Percentiles rank a stretch among this genome's conserved stretches.
Evolutionary conservation across 2,797 vertebrate species (phyloP).

Genomic region (Crenichthys baileyi): DNA sequence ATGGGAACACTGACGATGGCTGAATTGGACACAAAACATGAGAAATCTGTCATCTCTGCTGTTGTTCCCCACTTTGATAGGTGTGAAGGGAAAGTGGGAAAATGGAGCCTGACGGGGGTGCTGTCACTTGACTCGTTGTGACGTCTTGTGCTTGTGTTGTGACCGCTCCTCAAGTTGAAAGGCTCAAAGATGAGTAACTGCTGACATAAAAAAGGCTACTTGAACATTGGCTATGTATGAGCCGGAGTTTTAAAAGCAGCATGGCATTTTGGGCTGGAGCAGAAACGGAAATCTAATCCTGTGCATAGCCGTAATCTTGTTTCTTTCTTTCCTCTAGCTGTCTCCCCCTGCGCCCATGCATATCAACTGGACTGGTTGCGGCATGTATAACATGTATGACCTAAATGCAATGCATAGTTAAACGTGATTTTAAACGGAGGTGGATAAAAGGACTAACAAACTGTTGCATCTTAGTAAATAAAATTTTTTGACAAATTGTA

Average conservation of each 20-base stretch:
- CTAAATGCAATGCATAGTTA: slow-evolving; percentile 45
- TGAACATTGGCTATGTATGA: slow-evolving; percentile 72
- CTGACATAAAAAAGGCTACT: slow-evolving; percentile 67
- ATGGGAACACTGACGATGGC: slow-evolving; percentile 46
- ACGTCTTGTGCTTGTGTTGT: slow-evolving; percentile 62
- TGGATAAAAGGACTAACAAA: neutral
- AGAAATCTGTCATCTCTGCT: slow-evolving; percentile 45
- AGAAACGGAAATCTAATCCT: slow-evolving; percentile 62
- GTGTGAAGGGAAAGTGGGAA: slow-evolving; percentile 38
- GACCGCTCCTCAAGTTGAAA: slow-evolving; percentile 52
- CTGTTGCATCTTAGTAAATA: neutral
- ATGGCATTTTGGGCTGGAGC: slow-evolving; percentile 49
- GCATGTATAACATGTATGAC: slow-evolving; percentile 58
- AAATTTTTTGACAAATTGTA: neutral
- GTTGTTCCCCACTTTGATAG: slow-evolving; percentile 55
- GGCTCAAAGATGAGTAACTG: slow-evolving; percentile 44
- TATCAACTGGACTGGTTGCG: slow-evolving; percentile 64
- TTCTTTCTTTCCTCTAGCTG: slow-evolving; percentile 38
- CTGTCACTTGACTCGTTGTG: slow-evolving; percentile 61
- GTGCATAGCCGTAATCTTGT: slow-evolving; percentile 53
- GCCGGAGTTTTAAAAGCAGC: slow-evolving; percentile 69
- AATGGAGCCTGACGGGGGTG: slow-evolving; percentile 49
- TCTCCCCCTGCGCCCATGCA: slow-evolving; percentile 54
- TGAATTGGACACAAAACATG: slow-evolving; percentile 38
- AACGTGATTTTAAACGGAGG: slow-evolving; percentile 5